Percentiles rank a stretch among this genome's conserved stretches.
Conservation (phyloP, 2,797 vertebrate genomes). For the Oceanodroma leucorhoa region DNA sequence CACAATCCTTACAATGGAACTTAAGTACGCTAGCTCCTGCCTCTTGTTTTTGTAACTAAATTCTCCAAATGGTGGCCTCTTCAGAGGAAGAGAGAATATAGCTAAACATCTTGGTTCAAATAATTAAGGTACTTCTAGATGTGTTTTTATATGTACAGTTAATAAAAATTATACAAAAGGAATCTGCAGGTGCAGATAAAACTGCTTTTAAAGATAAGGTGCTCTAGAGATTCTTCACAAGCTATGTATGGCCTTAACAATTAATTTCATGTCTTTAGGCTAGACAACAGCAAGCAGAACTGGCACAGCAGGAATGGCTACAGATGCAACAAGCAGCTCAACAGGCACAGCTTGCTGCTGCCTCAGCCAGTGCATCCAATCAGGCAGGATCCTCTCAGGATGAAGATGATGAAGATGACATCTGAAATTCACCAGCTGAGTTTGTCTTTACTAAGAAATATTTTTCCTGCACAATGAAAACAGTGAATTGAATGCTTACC, state of each 20-base stretch:
- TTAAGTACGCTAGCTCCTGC: not conserved
- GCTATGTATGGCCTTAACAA: not conserved
- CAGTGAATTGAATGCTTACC: constrained; percentile 76
- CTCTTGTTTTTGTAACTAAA: not conserved
- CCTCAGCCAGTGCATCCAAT: constrained; percentile 90
- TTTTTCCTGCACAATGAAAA: constrained; percentile 76
- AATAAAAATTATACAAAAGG: not conserved
- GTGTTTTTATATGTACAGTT: not conserved
- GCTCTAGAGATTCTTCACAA: not conserved
- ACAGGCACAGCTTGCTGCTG: constrained; percentile 94
- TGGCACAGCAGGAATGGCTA: constrained; percentile 98
- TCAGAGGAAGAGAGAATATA: not conserved
- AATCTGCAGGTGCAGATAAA: not conserved
- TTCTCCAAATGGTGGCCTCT: not conserved
- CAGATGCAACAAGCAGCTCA: constrained; percentile 99
- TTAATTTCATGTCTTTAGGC: constrained; percentile 79
- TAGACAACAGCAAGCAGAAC: constrained; percentile 96
- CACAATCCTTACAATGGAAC: not conserved
- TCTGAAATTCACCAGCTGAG: constrained; percentile 82
- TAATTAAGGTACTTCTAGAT: not conserved
- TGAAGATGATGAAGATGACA: constrained; percentile 97
- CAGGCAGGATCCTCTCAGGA: constrained; percentile 97
- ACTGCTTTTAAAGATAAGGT: not conserved
- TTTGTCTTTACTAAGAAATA: constrained; percentile 69
- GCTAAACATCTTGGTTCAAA: not conserved